Conservation (phyloP, 2,797 vertebrate species). For the Pogoniulus pusillus region DNA sequence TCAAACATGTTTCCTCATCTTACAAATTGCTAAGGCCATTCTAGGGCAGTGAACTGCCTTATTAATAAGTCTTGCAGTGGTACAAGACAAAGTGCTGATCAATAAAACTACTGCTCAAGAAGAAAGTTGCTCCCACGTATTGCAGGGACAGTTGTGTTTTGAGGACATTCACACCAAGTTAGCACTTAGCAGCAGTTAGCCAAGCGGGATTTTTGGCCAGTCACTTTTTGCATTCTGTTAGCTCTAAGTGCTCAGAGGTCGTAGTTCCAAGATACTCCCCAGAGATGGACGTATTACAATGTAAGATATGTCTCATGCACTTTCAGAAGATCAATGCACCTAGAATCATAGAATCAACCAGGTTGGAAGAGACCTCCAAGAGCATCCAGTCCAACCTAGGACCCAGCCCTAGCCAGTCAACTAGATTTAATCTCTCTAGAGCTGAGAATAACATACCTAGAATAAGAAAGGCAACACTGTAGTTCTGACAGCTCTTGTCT, state of each 20-base stretch:
- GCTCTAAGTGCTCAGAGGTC: background rate
- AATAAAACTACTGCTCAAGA: background rate
- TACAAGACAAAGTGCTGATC: background rate
- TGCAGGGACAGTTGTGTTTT: background rate
- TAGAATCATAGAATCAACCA: too few relatives aligned
- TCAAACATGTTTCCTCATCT: background rate
- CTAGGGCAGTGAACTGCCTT: background rate
- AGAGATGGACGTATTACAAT: background rate
- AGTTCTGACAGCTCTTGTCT: background rate
- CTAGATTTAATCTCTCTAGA: background rate
- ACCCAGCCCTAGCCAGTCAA: too few relatives aligned
- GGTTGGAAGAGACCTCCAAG: too few relatives aligned
- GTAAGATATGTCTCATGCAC: background rate
- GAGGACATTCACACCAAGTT: background rate
- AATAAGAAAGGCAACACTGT: background rate
- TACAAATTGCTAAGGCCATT: background rate
- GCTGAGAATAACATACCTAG: background rate
- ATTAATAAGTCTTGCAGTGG: background rate
- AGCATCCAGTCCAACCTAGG: too few relatives aligned
- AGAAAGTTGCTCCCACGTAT: background rate
- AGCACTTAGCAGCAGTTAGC: background rate
- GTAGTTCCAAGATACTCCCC: background rate
- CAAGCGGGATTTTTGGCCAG: background rate
- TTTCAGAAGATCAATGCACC: background rate
- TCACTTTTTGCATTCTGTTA: background rate